These are phyloP conservation scores for Trichogramma pretiosum DNA, from an alignment of 1,140 invertebrate genomes.

Conservation along the genomic window DNA sequence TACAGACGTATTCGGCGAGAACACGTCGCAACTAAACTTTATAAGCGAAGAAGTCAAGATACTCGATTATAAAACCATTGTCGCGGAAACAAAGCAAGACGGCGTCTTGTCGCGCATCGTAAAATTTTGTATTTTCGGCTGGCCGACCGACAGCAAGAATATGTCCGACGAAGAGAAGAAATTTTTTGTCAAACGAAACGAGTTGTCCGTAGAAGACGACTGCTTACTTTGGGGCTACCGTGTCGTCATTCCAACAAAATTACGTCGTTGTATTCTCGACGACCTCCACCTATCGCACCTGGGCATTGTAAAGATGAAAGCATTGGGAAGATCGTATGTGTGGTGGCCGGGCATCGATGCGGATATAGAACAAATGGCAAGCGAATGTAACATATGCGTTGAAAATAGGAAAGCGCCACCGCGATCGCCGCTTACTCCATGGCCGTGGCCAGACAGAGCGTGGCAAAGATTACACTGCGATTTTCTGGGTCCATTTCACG, in stretches of 20 bases:
- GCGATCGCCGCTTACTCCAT: slow-evolving; percentile 23
- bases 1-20: background rate
- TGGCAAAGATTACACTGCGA: slow-evolving; percentile 13
- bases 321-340: too few relatives aligned
- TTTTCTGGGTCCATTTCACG: slow-evolving; percentile 8
- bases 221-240: slow-evolving; percentile 26
- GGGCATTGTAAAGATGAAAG: too few relatives aligned
- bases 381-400: too few relatives aligned
- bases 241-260: slow-evolving; percentile 32
- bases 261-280: slow-evolving; percentile 23
- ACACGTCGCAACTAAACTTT: slow-evolving; percentile 2
- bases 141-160: background rate
- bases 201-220: slow-evolving; percentile 12
- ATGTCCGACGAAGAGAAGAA: background rate
- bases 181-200: slow-evolving; percentile 5
- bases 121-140: slow-evolving; percentile 4
- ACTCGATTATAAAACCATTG: slow-evolving; percentile 1
- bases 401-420: slow-evolving; percentile 22
- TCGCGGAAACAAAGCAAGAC: slow-evolving; percentile 3
- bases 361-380: too few relatives aligned
- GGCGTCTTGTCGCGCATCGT: background rate
- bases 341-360: too few relatives aligned
- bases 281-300: too few relatives aligned
- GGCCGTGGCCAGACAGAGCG: slow-evolving; percentile 34
- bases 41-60: background rate